Base-by-base conservation (phyloP, 2,888 invertebrate species). In the Tricholauxania praeusta region DNA sequence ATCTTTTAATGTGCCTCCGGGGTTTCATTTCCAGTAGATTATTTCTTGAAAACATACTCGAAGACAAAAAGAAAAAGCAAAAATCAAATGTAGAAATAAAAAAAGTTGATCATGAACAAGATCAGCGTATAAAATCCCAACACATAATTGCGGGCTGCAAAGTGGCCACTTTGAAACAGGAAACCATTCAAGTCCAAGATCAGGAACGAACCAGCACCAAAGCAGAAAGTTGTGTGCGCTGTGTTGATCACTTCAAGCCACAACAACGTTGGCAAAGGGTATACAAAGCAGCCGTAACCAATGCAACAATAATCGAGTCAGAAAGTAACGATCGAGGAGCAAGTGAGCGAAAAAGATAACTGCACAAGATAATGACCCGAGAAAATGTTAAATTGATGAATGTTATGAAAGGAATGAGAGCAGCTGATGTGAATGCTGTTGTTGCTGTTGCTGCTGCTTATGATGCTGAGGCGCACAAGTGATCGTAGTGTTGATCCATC, bases 341-440 rank as follows among this genome's bases (percentile, higher is more conserved):
- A 57, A 19, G 39, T 39, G 60, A 39, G 60, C 32, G 39, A 17
- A 32, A 39, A 39, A 62, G 32, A 62, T 62, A 22, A 49, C 64
- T 64, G 51, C 64, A 10, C 49, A 51, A 64, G 64, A 64, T 64
- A 64, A 64, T 64, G 51, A 64, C 64, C 64, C 64, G 64, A 64
- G 64, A 64, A 64, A 64, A 64, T 64, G 64, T 63, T 70, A 63
- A 70, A 52, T 69, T 70, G 70, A 70, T 70, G 70, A 70, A 70
- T 63, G 70, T 62, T 70, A 63, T 19, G 53, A 53, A 59, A 39
- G 53, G 70, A 70, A 63, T 52, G 70, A 19, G n/a, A 63, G 52
- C 69, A 57, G n/a, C 32, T 32, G 52, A 17, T 28, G 15, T 22
- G 7, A 14, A 6, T 14, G n/a, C 12, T 51, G 53, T 53, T 53